Percentiles rank a stretch among this genome's conserved stretches.
phyloP scores from a whole-genome alignment of 2,888 invertebrate species.

The Oscheius myriophilus region DNA sequence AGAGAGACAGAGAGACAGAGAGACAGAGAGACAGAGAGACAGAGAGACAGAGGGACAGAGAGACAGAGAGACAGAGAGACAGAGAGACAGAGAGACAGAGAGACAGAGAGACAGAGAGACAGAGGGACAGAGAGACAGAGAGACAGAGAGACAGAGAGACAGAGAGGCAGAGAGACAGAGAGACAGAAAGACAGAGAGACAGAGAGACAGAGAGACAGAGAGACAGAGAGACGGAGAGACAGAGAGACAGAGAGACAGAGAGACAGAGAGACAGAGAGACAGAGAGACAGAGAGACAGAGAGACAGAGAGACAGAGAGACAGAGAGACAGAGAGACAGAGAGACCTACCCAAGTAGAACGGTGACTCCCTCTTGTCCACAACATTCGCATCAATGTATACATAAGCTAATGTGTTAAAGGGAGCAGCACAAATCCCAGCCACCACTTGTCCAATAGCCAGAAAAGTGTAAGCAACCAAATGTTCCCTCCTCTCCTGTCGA shows the following conservation, averaged over 20 bases:
- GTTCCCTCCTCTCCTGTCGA: conserved; percentile 41
- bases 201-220: conserved; percentile 33
- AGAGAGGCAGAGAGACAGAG: conserved; percentile 29
- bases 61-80: conserved; percentile 29
- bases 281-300: conserved; percentile 33
- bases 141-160: conserved; percentile 32
- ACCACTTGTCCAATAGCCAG: conserved; percentile 54
- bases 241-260: conserved; percentile 35
- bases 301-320: conserved; percentile 26
- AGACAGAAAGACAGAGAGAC: conserved; percentile 32
- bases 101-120: conserved; percentile 30
- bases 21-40: conserved; percentile 33
- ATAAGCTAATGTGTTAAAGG: conserved; percentile 63
- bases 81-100: conserved; percentile 32
- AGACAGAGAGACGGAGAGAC: conserved; percentile 26
- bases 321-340: conserved; percentile 35
- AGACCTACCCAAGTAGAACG: conserved; percentile 54
- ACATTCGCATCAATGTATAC: conserved; percentile 65
- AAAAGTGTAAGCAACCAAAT: conserved; percentile 51
- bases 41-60: conserved; percentile 32
- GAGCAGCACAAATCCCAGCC: conserved; percentile 60
- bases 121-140: conserved; percentile 33
- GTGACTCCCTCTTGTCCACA: conserved; percentile 47
- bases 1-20: conserved; percentile 30
- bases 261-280: conserved; percentile 32